Evolutionary conservation across 2,888 invertebrate species (phyloP), one percentile per base, ranked within the genome.

Genomic region (Rhagonycha fulva): DNA sequence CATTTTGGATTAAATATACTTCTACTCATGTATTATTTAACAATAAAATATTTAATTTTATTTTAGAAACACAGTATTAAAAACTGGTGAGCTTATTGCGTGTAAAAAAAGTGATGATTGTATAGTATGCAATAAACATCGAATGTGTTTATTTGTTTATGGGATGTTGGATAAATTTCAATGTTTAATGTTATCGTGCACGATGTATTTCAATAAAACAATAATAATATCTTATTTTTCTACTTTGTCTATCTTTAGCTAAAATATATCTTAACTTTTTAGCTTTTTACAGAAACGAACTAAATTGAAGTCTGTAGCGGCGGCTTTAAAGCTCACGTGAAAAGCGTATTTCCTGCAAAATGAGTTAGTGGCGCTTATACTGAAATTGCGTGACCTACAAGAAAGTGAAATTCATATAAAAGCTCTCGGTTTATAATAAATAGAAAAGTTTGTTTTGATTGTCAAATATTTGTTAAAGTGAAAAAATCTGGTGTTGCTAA

Each of bases 361-460:
- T 14, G 72, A 72, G 72, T 68, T 72, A 68, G 67, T 68, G 14
- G 30, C 23, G 68, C 23, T 61, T 73, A 67, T 73, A 66, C 72
- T 61, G 68, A 73, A 68, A 73, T 74, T 70, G 74, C 74, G 74
- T 74, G 74, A 74, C 72, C 68, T 67, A 68, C 72, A 73, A 67
- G 61, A 73, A 62, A 68, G 72, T 28, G 32, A 67, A 73, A 30
- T 66, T 68, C 60, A 62, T 68, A 73, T 70, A 61, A 66, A 66
- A 66, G 68, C 32, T 66, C 63, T 70, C 68, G 32, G 62, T 74
- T 63, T 63, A 70, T 74, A 74, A 74, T 74, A 70, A 66, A 70
- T 70, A 47, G 68, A 70, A 66, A 70, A 74, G 70, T 63, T 68
- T 70, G 68, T 74, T 74, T 74, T 68, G 68, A 74, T 74, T 74